A percentile compares a stretch with the other conserved stretches of the same genome.
Evolutionary conservation across 35 echinoderm and acorn worm species (phyloP).

Genomic region (Apostichopus parvimensis): DNA sequence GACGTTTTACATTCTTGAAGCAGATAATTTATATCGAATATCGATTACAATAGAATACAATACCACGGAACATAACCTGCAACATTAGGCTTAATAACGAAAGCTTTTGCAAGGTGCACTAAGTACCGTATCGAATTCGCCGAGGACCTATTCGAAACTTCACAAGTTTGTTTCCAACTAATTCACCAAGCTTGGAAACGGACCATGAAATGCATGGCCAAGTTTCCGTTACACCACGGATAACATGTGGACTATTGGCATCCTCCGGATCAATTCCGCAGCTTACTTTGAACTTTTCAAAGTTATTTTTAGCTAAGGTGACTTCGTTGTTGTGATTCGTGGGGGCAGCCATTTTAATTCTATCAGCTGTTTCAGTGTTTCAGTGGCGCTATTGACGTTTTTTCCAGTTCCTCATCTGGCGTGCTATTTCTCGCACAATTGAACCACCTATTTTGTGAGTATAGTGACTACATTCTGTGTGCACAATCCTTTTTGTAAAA

Average conservation of each 20-base stretch:
- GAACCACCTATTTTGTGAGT: no score
- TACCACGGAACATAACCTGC: neutral
- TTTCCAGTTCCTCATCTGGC: neutral
- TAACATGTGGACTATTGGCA: neutral
- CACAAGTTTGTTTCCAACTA: constrained; percentile 46
- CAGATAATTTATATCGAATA: neutral
- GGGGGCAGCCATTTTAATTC: constrained; percentile 35
- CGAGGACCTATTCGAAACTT: constrained; percentile 55
- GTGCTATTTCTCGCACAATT: neutral
- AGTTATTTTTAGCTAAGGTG: no score
- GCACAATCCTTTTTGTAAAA: neutral
- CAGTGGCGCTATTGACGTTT: neutral
- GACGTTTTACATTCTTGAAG: no score
- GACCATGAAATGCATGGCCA: constrained; percentile 60
- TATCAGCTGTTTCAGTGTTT: neutral
- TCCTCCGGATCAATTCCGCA: neutral
- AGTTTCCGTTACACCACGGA: constrained; percentile 15
- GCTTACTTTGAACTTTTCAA: neutral
- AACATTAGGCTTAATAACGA: no score
- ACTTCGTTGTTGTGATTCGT: neutral
- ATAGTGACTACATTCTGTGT: neutral
- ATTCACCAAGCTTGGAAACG: constrained; percentile 32
- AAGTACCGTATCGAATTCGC: neutral
- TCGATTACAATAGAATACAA: neutral
- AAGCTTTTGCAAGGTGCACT: neutral